Base-by-base conservation (phyloP, 2,797 vertebrate species). In the Aeoliscus strigatus region DNA sequence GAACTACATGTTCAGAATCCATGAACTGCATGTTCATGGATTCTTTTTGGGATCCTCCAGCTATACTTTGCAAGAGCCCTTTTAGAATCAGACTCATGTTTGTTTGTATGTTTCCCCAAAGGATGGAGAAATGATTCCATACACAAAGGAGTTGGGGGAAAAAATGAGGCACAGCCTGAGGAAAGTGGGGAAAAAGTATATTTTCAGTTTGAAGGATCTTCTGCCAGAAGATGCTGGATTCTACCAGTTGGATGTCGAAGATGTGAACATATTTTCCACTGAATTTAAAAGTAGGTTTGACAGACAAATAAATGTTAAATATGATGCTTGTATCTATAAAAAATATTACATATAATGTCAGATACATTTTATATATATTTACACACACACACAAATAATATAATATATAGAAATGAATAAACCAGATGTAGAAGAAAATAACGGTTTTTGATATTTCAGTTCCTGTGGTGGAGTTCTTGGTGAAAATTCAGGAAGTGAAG, bases 221-320 rank as follows among this genome's bases (percentile, higher is more conserved):
- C 25, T 77, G 33, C 89, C 88, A 0, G 90, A 92, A 10, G 91
- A 94, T 8, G 89, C 90, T 0, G 93, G 92, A 4, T 14, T 93
- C 14, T 94, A 94, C 60, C 91, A 93, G 70, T 37, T 94, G 69
- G 85, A 86, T 60, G 88, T 93, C 16, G 88, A 89, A 48, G 86
- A 86, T 0, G 73, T 87, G 1, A 90, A 83, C 23, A 47, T 94
- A 40, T 93, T 93, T 79, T 90, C 91, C 43, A 93, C 91, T 0
- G 89, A 91, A 1, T 80, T 88, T 45, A 85, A 90, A 32, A 65
- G 92, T 93, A 77, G 77, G 75, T 61, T 25, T 50, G 34, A 52
- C n/a, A 48, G 11, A 3, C 6, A 6, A 21, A 21, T 6, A 21
- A 3, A 21, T 6, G 3, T 3, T 6, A 21, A 21, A 21, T 6